A percentile compares a stretch with the other conserved stretches of the same genome.
Conservation (phyloP, 1,140 invertebrate species). For the Drosophila ananassae region DNA sequence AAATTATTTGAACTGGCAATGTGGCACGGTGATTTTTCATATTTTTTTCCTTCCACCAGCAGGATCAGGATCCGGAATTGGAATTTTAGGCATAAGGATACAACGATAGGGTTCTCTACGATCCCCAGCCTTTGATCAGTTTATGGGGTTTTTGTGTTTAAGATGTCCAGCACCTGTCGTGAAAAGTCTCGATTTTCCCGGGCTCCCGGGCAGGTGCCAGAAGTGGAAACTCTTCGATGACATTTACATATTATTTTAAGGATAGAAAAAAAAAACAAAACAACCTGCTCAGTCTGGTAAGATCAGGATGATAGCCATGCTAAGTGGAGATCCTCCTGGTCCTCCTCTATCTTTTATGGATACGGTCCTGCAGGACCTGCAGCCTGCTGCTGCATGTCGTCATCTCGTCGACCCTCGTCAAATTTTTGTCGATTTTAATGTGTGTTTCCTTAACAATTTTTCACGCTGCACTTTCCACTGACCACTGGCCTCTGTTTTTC, state of each 20-base stretch:
- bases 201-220: conserved; percentile 26
- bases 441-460: conserved; percentile 59
- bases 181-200: neutral
- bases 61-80: neutral
- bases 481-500: conserved; percentile 40
- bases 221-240: neutral
- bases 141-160: conserved; percentile 3
- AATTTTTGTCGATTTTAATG: conserved; percentile 68
- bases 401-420: conserved; percentile 76
- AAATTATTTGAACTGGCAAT: conserved; percentile 74
- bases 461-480: conserved; percentile 64
- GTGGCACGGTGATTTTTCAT: conserved; percentile 74
- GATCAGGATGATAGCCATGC: conserved; percentile 18
- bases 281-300: conserved; percentile 12
- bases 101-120: neutral
- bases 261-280: neutral
- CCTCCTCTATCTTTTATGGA: neutral
- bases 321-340: conserved; percentile 23
- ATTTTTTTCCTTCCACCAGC: conserved; percentile 3
- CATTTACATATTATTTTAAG: conserved; percentile 44
- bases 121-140: conserved; percentile 31
- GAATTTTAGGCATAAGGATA: neutral
- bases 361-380: neutral
- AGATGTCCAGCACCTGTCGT: conserved; percentile 34
- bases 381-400: conserved; percentile 2